Base-by-base conservation (phyloP, 30 jellyfish, hydroid and myxozoan genomes). In the Kudoa iwatai region DNA sequence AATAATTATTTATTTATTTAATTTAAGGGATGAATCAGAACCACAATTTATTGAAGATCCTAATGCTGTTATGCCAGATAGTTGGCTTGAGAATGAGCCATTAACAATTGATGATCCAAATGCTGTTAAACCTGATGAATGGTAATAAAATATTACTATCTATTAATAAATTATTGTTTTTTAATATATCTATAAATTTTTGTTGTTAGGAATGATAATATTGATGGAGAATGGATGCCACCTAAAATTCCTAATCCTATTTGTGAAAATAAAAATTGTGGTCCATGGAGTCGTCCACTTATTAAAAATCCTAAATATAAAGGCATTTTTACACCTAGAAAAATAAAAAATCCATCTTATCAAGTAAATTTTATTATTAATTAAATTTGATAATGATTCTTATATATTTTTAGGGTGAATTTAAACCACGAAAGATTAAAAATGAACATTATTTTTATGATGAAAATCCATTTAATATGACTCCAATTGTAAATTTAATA, bases 221-320 rank as follows among this genome's bases (percentile, higher is more conserved):
- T 60, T 36, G 93, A 71, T 33, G 93, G 93, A 2, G 93, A 71
- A 25, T 71, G 93, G 93, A 87, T 54, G 34, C 83, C 93, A 7
- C 93, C 93, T 19, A 81, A 57, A 45, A 62, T 71, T 13, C 66
- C 61, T 44, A 71, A 71, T 47, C 93, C 93, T 12, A 61, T 51
- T 45, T 71, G 93, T 26, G 40, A 77, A 22, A 87, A 55, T 33
- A 58, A 53, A n/a, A 87, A 87, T 2, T 71, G 93, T 51, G 93
- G 93, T 3, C 68, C 61, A 53, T 71, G 93, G 93, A 56, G 55
- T 32, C 59, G 68, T 17, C 84, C 87, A 0, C 21, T 55, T 53
- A 61, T 59, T 49, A 65, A 55, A 21, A 71, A 71, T 40, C 87
- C 93, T 23, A 53, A 61, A 17, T 71, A 60, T 58, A 71, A 71